Conservation (phyloP, 2,113 vertebrate species). For the Labeo catla region DNA sequence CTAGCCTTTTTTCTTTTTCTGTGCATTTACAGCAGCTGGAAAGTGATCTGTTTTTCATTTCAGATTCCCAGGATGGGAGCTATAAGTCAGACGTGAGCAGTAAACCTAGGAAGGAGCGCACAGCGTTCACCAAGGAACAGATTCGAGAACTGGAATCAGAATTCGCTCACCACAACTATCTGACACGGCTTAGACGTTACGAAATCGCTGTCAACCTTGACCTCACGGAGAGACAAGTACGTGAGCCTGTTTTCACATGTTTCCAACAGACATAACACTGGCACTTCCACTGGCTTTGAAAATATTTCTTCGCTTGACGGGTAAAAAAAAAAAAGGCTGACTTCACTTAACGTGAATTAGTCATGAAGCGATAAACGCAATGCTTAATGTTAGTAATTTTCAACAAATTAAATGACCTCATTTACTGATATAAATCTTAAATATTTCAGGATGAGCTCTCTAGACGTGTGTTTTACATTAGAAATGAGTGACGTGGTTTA, state of each 20-base stretch:
- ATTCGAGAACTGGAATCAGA: constrained; percentile 93
- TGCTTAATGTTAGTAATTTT: background rate
- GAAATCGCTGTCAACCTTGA: constrained; percentile 95
- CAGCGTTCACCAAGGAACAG: constrained; percentile 94
- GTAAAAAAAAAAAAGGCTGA: background rate
- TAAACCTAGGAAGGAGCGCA: constrained; percentile 93
- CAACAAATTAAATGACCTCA: background rate
- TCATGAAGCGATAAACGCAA: background rate
- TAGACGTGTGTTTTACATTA: background rate
- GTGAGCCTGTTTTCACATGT: constrained; percentile 39
- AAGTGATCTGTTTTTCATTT: constrained; percentile 72
- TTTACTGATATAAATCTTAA: background rate
- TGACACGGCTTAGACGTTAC: constrained; percentile 91
- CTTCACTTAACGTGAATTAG: background rate
- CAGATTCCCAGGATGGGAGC: constrained; percentile 92
- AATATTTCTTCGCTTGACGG: background rate
- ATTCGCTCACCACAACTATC: constrained; percentile 95
- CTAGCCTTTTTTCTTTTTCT: constrained; percentile 31
- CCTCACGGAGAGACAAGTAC: constrained; percentile 95
- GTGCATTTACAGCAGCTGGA: constrained; percentile 63
- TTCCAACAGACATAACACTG: constrained; percentile 7
- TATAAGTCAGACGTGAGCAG: constrained; percentile 90
- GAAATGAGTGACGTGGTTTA: background rate
- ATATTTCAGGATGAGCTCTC: background rate
- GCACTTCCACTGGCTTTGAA: background rate